Base-by-base conservation (phyloP, 1,140 invertebrate genomes). In the Drosophila pseudoananassae region DNA sequence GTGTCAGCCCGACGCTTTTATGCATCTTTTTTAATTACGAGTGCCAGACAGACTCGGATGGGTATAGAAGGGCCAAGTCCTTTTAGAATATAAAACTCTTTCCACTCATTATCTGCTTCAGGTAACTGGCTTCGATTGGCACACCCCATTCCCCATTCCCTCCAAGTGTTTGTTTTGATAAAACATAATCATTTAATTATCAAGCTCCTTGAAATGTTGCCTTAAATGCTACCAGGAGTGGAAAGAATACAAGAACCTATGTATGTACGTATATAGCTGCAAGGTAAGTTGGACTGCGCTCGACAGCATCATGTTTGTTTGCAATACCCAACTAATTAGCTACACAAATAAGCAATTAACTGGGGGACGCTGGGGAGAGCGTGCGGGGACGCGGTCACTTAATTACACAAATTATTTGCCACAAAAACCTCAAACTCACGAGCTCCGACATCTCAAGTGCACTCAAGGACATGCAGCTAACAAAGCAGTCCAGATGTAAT, bases 11-110 rank as follows among this genome's bases (percentile, higher is more conserved):
- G 33, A 40, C 54, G 46, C 69, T 77, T 68, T 68, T 68, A 56
- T 59, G 58, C 61, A 55, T 78, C 61, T 58, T 75, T 87, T 87
- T 85, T 87, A 81, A 81, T 82, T 85, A 76, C 82, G 60, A 82
- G 58, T 68, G 66, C 68, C 64, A 59, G 65, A 61, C 58, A 51
- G 36, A 45, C 36, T 50, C 45, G 33, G 10, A 12, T 36, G 33
- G 33, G 33, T 29, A 43, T 40, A 46, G 12, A 29, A 49, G 36
- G 29, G 25, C 12, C 20, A 43, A 43, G 36, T 27, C 9, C 20
- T 46, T 46, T 20, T 46, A 17, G 9, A 43, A 43, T 17, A 43
- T 43, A 17, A 43, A 43, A n/a, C 12, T 36, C 33, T 10, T 12
- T 12, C 33, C 3, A 43, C 40, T 17, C 43, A 46, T 46, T 46